These are phyloP conservation scores for Campylomormyrus tamandua DNA, from an alignment of 2,113 vertebrate species.

Conservation along the genomic window DNA sequence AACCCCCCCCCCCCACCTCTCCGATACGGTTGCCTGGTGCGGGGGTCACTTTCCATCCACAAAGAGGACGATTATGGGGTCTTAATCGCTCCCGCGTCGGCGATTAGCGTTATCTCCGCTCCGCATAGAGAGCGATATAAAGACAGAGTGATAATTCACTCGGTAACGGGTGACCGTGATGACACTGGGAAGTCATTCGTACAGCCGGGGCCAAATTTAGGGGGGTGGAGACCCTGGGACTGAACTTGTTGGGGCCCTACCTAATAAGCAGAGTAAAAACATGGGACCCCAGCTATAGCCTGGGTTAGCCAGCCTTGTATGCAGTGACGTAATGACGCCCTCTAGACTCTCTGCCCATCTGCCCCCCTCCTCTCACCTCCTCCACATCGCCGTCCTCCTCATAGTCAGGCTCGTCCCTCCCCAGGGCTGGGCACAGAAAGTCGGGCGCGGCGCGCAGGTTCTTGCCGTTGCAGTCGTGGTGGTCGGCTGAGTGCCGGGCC, in stretches of 20 bases:
- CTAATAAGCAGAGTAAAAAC: not conserved
- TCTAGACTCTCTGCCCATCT: constrained; percentile 50
- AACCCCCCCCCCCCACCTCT: not conserved
- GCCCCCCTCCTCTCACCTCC: not conserved
- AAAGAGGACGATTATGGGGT: not conserved
- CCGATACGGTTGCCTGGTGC: not conserved
- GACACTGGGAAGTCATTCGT: not conserved
- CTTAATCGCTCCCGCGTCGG: not conserved
- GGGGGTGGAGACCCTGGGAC: not conserved
- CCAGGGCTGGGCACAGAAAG: constrained; percentile 61
- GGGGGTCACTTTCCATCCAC: constrained; percentile 13
- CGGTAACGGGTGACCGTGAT: not conserved
- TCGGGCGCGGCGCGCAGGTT: constrained; percentile 60
- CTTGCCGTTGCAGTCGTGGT: constrained; percentile 76
- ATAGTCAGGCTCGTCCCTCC: constrained; percentile 59
- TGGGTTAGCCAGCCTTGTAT: not conserved
- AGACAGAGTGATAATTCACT: not conserved
- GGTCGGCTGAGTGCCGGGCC: constrained; percentile 47
- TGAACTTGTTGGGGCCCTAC: not conserved
- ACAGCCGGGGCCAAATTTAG: not conserved
- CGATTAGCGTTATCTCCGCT: not conserved
- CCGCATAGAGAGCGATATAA: not conserved
- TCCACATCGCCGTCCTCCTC: constrained; percentile 69
- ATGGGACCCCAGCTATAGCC: not conserved
- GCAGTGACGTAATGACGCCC: not conserved